These are phyloP conservation scores for Rhynchotus rufescens DNA, from an alignment of 2,797 vertebrate species.

Conservation along the genomic window DNA sequence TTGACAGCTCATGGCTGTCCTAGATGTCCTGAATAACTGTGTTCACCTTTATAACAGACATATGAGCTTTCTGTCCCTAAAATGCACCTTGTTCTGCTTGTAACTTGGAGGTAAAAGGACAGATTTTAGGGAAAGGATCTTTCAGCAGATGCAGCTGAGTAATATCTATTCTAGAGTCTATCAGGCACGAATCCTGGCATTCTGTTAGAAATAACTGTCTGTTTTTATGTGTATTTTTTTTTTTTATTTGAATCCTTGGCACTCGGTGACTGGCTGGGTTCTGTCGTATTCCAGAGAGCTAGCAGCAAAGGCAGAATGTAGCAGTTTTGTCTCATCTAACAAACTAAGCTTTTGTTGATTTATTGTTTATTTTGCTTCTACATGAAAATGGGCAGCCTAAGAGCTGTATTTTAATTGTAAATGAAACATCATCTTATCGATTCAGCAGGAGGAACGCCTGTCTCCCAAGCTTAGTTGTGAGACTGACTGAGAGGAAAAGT, in stretches of 20 bases:
- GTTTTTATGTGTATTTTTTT: conserved; percentile 63
- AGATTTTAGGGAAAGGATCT: conserved; percentile 49
- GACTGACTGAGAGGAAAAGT: neutral
- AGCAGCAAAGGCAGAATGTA: conserved; percentile 48
- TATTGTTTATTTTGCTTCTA: conserved; percentile 65
- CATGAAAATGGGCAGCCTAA: conserved; percentile 13
- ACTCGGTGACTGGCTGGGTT: neutral
- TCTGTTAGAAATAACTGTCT: conserved; percentile 60
- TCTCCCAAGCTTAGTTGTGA: neutral
- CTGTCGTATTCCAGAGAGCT: conserved; percentile 4
- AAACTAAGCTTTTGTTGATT: conserved; percentile 50
- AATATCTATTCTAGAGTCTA: conserved; percentile 65
- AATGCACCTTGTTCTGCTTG: neutral
- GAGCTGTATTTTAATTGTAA: conserved; percentile 50
- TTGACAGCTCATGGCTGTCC: neutral
- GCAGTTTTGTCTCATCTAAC: conserved; percentile 40
- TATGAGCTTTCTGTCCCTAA: fast-evolving
- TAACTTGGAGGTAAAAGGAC: conserved; percentile 14
- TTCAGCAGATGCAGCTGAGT: conserved; percentile 68
- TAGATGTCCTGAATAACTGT: neutral
- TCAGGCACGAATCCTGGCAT: conserved; percentile 56
- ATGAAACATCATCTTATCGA: neutral
- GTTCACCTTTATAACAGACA: neutral
- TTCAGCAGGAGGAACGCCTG: neutral
- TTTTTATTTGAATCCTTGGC: conserved; percentile 57